Base-by-base conservation (phyloP, 1,140 invertebrate genomes). In the Agrilus planipennis region DNA sequence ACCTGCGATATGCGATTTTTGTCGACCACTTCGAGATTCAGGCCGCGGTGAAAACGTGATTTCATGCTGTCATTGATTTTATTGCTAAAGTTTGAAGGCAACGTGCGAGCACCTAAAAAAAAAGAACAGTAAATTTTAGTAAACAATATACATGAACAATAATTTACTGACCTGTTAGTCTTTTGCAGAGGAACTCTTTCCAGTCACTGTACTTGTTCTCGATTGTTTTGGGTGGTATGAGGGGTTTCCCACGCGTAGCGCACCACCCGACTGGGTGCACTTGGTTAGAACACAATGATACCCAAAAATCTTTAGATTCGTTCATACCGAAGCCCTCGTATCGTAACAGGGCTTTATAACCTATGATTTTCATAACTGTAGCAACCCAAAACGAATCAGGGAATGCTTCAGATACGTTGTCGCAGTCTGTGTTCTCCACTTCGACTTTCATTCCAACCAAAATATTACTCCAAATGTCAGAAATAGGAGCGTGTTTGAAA, bases 261-360 rank as follows among this genome's bases (percentile, higher is more conserved):
- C 91, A 95, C 92, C 92, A 96, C 12, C 91, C 91, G 27, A 97
- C 89, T 18, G 88, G 88, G 66, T 96, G 89, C 17, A 97, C 86
- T 56, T 89, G 81, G 39, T 87, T 83, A 32, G 86, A 87, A 65
- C 89, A 92, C 16, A 97, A 67, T 55, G 91, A 93, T 1, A 95
- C 80, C 91, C 91, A 97, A 64, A 95, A 95, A 64, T 96, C 92
- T 62, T 89, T 84, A 6, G 79, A 78, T 22, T 72, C 64, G 64
- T 93, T 89, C 50, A 76, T 75, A 1, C 85, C 89, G 64, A 92
- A 95, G 9, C 91, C 92, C 68, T 96, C 92, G 64, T 92, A 96
- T 37, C 91, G 72, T 49, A 97, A 64, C 34, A 91, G 62, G n/a
- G 87, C 89, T 69, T 89, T 89, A 55, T 94, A 96, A 16, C 89